Percentiles rank a stretch among this genome's conserved stretches.
Conservation (phyloP, 2,888 invertebrate species). For the Idaea biselata region DNA sequence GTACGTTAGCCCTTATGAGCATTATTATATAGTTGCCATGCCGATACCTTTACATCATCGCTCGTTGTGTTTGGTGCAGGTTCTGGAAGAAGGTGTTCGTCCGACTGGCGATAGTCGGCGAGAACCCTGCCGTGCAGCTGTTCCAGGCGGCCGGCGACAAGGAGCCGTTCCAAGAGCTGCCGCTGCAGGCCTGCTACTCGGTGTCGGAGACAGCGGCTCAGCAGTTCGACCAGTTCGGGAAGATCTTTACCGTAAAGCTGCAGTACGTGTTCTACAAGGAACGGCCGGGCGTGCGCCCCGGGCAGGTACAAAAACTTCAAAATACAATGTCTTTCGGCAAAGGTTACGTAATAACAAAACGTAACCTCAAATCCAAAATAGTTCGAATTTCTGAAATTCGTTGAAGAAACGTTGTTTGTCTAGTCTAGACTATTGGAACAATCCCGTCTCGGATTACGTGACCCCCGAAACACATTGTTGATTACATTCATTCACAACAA, state of each 20-base stretch:
- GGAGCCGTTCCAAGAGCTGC: conserved; percentile 97
- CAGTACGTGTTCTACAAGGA: conserved; percentile 99
- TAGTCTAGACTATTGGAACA: no score
- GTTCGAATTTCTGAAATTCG: no score
- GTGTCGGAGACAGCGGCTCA: conserved; percentile 97
- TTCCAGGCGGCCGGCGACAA: conserved; percentile 91
- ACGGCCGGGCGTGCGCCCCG: conserved; percentile 90
- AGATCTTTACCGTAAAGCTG: conserved; percentile 98
- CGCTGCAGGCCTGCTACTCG: conserved; percentile 96
- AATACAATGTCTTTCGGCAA: no score
- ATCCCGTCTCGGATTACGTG: no score
- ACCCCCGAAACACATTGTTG: no score
- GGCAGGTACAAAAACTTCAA: conserved; percentile 3
- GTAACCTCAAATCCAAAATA: no score
- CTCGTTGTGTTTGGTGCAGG: conserved; percentile 52
- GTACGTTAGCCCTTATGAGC: conserved; percentile 26
- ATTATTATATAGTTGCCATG: neutral
- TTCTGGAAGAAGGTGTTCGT: conserved; percentile 99
- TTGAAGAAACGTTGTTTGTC: no score
- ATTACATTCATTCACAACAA: no score
- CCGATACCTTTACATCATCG: neutral
- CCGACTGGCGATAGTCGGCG: conserved; percentile 87
- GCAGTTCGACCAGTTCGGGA: conserved; percentile 99
- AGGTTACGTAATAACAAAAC: no score
- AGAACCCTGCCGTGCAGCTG: conserved; percentile 92